These are phyloP conservation scores for Sacculina carcini DNA, from an alignment of 2,888 invertebrate genomes.

Conservation along the genomic window DNA sequence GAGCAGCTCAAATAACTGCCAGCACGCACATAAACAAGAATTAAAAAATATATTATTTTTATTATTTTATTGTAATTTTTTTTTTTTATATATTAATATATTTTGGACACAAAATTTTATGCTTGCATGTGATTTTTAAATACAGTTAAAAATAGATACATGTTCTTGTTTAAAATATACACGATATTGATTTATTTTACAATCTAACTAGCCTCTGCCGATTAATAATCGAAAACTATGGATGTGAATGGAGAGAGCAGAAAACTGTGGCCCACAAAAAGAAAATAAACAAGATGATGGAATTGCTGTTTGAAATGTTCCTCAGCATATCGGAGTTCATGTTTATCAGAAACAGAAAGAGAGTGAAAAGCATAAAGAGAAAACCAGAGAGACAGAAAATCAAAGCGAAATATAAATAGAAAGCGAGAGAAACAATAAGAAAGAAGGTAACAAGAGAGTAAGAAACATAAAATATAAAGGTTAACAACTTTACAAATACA, in stretches of 20 bases:
- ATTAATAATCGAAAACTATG: not conserved
- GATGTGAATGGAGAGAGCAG: not conserved
- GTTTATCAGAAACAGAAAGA: too few relatives aligned
- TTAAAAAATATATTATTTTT: too few relatives aligned
- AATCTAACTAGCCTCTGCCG: not conserved
- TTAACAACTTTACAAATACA: too few relatives aligned
- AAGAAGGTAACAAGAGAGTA: too few relatives aligned
- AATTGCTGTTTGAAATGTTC: too few relatives aligned
- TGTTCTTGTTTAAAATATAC: too few relatives aligned
- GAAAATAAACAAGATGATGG: not conserved
- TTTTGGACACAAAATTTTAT: not conserved
- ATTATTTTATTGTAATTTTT: not conserved
- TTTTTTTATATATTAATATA: not conserved
- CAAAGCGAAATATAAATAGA: not conserved
- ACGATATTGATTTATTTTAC: not conserved
- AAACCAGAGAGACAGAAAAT: not conserved
- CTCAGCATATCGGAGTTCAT: too few relatives aligned
- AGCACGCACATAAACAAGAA: too few relatives aligned
- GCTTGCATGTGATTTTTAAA: not conserved
- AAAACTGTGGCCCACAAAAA: not conserved
- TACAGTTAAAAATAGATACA: too few relatives aligned
- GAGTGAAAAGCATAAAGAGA: too few relatives aligned
- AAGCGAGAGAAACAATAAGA: not conserved
- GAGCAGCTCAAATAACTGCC: slow-evolving; percentile 48
- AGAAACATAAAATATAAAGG: too few relatives aligned